These are phyloP conservation scores for Myiopsitta monachus DNA, from an alignment of 2,113 vertebrate species.

Conservation along the genomic window DNA sequence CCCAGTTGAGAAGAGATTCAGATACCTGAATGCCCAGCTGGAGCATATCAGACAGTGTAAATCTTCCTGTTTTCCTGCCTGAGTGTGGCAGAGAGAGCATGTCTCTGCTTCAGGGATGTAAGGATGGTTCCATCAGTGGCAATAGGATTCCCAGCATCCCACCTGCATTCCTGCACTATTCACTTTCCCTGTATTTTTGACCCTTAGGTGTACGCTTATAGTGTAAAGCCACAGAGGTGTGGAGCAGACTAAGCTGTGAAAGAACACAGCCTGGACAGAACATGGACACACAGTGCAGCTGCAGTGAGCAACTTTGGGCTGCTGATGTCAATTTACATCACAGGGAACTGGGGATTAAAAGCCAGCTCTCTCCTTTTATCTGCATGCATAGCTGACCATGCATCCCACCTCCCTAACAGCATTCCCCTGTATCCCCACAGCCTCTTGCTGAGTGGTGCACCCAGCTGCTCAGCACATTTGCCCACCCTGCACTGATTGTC, in stretches of 20 bases:
- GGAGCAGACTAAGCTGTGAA: not conserved
- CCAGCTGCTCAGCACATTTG: accelerated
- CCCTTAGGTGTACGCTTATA: not conserved
- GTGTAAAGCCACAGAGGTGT: not conserved
- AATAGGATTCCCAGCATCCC: not conserved
- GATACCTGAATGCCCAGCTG: not conserved
- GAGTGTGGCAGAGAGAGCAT: not conserved
- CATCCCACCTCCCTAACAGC: not conserved
- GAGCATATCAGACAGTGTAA: not conserved
- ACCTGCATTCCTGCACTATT: not conserved
- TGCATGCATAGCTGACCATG: not conserved
- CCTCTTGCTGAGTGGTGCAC: not conserved
- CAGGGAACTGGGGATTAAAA: not conserved
- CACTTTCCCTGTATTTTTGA: not conserved
- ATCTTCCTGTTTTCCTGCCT: not conserved
- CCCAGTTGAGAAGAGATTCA: not conserved
- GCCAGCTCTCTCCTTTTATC: not conserved
- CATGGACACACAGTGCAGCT: not conserved
- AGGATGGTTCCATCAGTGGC: accelerated
- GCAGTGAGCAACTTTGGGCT: not conserved
- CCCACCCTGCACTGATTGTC: not conserved
- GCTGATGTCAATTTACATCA: not conserved
- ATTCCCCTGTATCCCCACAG: accelerated
- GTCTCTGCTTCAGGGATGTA: not conserved
- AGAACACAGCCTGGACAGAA: not conserved